Base-by-base conservation (phyloP, 2,888 invertebrate species). In the Aromia moschata region DNA sequence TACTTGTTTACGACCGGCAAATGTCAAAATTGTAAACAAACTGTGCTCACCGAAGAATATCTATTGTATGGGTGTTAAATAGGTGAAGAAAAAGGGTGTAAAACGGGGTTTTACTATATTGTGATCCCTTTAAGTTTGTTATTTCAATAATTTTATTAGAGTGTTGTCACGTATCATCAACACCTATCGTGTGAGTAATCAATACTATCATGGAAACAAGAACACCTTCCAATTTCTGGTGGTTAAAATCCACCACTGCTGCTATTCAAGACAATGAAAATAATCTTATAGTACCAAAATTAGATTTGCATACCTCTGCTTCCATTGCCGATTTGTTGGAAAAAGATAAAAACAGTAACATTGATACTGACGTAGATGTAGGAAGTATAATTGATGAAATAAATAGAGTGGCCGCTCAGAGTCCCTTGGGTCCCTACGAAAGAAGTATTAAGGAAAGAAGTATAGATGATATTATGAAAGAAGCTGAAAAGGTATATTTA, bases 361-460 rank as follows among this genome's bases (percentile, higher is more conserved):
- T 62, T 15, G 72, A 74, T 37, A 83, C 82, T 41, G 86, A 86
- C 67, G 83, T 85, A 46, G 89, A 89, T 78, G 85, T 89, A 5
- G 88, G 86, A 67, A 85, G 85, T 78, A 88, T 90, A 75, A 86
- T 90, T 68, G 87, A 84, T 71, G 89, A 90, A 80, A 88, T 90
- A 1, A 87, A 85, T 66, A 85, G 87, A 62, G 74, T 80, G 18
- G 80, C 80, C 7, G 80, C 80, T 0, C 75, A 80, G 67, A 81
- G 81, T 66, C 80, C 81, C 7, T 68, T 81, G 25, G 80, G 81
- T 2, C 79, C 80, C 7, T 79, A 75, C 64, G 77, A 78, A 45
- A 82, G 78, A 61, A 80, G 77, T 57, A 74, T 74, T 1, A 83
- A 82, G 25, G 83, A 83, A 57, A 81, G 84, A 37, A 84, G 83